Percentiles rank a stretch among this genome's conserved stretches.
Evolutionary conservation across 2,888 invertebrate genomes (phyloP).

Genomic region (Agonopterix subpropinquella): DNA sequence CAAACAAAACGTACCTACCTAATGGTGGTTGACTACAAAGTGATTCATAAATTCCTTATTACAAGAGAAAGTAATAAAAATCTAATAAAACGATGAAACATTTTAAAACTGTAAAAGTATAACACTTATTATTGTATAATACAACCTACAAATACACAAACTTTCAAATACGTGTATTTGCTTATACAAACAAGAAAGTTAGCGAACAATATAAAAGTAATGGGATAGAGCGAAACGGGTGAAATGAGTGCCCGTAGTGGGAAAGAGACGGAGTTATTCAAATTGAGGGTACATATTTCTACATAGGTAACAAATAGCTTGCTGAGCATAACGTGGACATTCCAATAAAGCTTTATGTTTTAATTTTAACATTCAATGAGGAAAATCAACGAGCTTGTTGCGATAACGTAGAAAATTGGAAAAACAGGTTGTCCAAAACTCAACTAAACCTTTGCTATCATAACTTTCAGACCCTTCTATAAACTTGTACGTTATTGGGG

Average conservation of each 20-base stretch:
- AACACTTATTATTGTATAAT: constrained; percentile 58
- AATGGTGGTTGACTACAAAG: too few species aligned
- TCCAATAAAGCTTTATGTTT: constrained; percentile 15
- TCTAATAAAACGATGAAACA: constrained; percentile 22
- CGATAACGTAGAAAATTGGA: too few species aligned
- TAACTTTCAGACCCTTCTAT: background rate
- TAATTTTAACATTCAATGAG: too few species aligned
- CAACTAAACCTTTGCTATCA: background rate
- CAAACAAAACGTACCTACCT: too few species aligned
- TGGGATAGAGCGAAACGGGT: constrained; percentile 61
- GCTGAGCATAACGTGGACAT: constrained; percentile 65
- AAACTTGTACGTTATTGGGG: constrained; percentile 11
- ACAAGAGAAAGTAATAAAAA: constrained; percentile 10
- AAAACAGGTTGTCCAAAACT: too few species aligned
- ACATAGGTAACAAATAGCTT: constrained; percentile 74
- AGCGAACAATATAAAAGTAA: constrained; percentile 77
- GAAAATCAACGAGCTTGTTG: too few species aligned
- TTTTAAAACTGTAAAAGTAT: constrained; percentile 30
- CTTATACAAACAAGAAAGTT: constrained; percentile 76
- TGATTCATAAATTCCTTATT: background rate
- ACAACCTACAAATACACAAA: constrained; percentile 72
- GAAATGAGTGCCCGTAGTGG: constrained; percentile 26
- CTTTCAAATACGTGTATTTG: constrained; percentile 75
- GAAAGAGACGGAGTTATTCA: constrained; percentile 65
- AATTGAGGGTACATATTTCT: constrained; percentile 76